Evolutionary conservation across 1,140 invertebrate species (phyloP).

Genomic region (Zophobas atratus): DNA sequence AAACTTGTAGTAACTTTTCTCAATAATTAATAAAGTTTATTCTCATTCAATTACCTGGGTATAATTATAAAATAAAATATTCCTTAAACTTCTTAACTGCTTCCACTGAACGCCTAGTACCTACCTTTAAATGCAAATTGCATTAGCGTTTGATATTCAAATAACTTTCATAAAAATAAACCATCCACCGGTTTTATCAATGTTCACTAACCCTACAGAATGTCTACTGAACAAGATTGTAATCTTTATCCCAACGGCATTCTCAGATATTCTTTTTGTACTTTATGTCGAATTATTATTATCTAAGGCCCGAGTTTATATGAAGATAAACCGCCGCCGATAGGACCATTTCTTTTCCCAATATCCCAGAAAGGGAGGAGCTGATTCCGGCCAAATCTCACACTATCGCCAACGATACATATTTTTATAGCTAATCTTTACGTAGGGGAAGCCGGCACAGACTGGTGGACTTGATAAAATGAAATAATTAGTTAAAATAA

Average conservation of each 20-base stretch:
- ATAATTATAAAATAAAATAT: constrained; percentile 4
- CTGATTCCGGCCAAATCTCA: not conserved
- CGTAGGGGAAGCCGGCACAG: too few relatives aligned
- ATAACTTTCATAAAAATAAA: too few relatives aligned
- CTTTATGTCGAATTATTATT: not conserved
- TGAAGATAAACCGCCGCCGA: not conserved
- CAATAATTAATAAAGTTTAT: constrained; percentile 1
- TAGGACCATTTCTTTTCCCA: not conserved
- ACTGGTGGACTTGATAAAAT: too few relatives aligned
- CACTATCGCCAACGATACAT: constrained; percentile 1
- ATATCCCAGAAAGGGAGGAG: not conserved
- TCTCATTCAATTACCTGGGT: not conserved
- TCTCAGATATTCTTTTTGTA: not conserved
- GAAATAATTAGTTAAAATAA: too few relatives aligned
- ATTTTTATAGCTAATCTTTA: constrained; percentile 2
- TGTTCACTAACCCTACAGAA: too few relatives aligned
- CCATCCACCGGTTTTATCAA: too few relatives aligned
- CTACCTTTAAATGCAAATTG: too few relatives aligned
- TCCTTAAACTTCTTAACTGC: not conserved
- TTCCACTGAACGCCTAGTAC: not conserved
- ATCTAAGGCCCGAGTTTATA: constrained; percentile 1
- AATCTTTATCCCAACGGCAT: not conserved
- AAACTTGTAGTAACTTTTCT: not conserved
- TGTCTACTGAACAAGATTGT: not conserved
- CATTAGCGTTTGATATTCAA: too few relatives aligned